Percentiles rank a stretch among this genome's conserved stretches.
These are phyloP conservation scores for Enteromius thamalakanensis DNA, from an alignment of 2,797 vertebrate genomes.

Conservation along the genomic window DNA sequence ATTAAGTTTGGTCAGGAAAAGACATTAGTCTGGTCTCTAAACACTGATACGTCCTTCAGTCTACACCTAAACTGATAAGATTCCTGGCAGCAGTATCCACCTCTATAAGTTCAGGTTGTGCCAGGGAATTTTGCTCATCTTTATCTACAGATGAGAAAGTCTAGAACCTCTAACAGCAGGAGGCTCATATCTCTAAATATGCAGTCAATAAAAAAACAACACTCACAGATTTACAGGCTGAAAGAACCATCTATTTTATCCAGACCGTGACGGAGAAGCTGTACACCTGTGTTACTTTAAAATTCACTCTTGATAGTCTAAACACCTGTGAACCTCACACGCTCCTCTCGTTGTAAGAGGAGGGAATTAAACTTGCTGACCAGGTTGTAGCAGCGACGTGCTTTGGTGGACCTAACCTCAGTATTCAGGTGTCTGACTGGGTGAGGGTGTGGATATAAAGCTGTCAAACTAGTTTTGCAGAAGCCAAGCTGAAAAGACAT, in stretches of 20 bases:
- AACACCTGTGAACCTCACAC: slow-evolving; percentile 58
- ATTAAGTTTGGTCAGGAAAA: not conserved
- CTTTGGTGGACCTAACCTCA: slow-evolving; percentile 6
- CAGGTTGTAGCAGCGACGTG: slow-evolving; percentile 13
- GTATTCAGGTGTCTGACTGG: slow-evolving; percentile 25
- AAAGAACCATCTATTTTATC: not conserved
- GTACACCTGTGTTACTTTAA: not conserved
- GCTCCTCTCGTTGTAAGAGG: slow-evolving; percentile 45
- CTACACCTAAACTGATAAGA: slow-evolving; percentile 22
- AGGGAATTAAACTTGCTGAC: slow-evolving; percentile 39
- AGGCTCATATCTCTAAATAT: not conserved
- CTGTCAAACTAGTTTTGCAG: slow-evolving; percentile 29
- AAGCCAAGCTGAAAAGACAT: slow-evolving; percentile 5
- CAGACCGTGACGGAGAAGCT: not conserved
- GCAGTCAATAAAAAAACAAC: not conserved
- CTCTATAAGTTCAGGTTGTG: not conserved
- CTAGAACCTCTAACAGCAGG: slow-evolving; percentile 1
- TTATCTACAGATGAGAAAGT: not conserved
- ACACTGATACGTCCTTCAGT: not conserved
- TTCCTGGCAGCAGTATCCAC: not conserved
- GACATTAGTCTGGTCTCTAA: not conserved
- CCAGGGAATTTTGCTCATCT: not conserved
- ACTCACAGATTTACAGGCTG: slow-evolving; percentile 26
- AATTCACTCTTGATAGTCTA: slow-evolving; percentile 61
- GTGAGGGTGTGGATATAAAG: slow-evolving; percentile 43